Percentiles rank a stretch among this genome's conserved stretches.
Conservation (phyloP, 2,113 vertebrate species). For the Chaenogobius annularis region DNA sequence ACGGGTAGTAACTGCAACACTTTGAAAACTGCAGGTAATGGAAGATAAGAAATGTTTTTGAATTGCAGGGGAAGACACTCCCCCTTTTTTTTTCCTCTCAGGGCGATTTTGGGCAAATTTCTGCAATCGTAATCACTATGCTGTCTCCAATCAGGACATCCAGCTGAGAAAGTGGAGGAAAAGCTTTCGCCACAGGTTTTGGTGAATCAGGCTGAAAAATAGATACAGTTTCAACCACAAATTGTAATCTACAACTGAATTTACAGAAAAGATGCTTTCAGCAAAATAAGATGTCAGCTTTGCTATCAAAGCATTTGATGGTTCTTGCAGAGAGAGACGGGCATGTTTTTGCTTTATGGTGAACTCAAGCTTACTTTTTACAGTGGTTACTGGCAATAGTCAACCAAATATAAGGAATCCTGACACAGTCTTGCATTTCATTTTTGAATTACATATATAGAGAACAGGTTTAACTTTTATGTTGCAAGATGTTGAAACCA, state of each 20-base stretch:
- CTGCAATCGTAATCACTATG: constrained; percentile 52
- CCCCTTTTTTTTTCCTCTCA: not conserved
- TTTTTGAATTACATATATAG: too few species aligned
- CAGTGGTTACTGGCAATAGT: not conserved
- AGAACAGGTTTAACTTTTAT: too few species aligned
- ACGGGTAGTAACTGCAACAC: constrained; percentile 42
- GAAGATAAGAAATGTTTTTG: constrained; percentile 49
- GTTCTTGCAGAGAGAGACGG: not conserved
- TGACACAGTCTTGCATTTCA: not conserved
- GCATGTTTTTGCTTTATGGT: not conserved
- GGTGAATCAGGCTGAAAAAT: constrained; percentile 50
- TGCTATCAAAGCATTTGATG: constrained; percentile 7
- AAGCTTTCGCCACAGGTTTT: constrained; percentile 22
- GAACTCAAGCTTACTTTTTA: not conserved
- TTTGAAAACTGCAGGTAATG: constrained; percentile 48
- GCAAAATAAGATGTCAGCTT: constrained; percentile 23
- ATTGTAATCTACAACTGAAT: constrained; percentile 34
- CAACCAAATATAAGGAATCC: not conserved
- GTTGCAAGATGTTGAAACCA: too few species aligned
- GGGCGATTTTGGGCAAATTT: constrained; percentile 52
- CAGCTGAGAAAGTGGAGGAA: constrained; percentile 46
- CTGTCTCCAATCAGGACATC: constrained; percentile 56
- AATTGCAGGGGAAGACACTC: constrained; percentile 41
- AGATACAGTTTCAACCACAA: constrained; percentile 35
- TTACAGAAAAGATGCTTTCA: constrained; percentile 21